Percentiles rank a stretch among this genome's conserved stretches.
phyloP scores from a whole-genome alignment of 2,797 vertebrate species.

The Bovichtus variegatus region DNA sequence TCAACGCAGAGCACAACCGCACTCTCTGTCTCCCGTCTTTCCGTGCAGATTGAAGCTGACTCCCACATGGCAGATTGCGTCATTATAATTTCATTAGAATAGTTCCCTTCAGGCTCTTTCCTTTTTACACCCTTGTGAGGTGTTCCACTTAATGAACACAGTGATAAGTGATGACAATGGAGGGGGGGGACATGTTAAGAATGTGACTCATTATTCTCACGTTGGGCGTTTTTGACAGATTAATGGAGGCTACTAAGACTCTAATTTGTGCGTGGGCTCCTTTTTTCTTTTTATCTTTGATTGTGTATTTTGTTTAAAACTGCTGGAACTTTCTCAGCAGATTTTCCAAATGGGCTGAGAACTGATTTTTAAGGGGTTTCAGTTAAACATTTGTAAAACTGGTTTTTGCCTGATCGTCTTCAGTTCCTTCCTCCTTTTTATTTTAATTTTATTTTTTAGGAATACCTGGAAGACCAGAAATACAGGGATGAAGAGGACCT shows the following conservation, averaged over 20 bases:
- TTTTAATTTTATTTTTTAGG: too few species aligned
- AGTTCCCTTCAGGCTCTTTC: conserved; percentile 55
- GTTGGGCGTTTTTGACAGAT: conserved; percentile 7
- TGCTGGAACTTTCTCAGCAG: neutral
- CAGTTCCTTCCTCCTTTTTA: neutral
- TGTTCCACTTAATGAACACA: conserved; percentile 65
- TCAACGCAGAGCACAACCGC: conserved; percentile 33
- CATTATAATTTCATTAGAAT: conserved; percentile 74
- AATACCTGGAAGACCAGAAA: conserved; percentile 96
- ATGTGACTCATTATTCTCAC: conserved; percentile 24
- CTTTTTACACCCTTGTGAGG: conserved; percentile 46
- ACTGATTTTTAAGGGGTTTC: neutral
- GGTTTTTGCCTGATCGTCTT: neutral
- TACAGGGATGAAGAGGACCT: conserved; percentile 96
- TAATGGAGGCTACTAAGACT: neutral
- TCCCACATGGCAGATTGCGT: conserved; percentile 68
- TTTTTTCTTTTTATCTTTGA: neutral
- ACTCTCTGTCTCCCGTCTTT: conserved; percentile 6
- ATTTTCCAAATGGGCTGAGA: neutral
- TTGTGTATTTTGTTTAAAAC: neutral
- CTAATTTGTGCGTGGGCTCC: neutral
- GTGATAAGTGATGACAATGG: conserved; percentile 26
- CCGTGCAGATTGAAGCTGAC: conserved; percentile 35
- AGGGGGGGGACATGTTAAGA: neutral
- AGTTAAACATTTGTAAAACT: neutral